These are phyloP conservation scores for Drosophila melanica DNA, from an alignment of 1,140 invertebrate genomes.

Conservation along the genomic window DNA sequence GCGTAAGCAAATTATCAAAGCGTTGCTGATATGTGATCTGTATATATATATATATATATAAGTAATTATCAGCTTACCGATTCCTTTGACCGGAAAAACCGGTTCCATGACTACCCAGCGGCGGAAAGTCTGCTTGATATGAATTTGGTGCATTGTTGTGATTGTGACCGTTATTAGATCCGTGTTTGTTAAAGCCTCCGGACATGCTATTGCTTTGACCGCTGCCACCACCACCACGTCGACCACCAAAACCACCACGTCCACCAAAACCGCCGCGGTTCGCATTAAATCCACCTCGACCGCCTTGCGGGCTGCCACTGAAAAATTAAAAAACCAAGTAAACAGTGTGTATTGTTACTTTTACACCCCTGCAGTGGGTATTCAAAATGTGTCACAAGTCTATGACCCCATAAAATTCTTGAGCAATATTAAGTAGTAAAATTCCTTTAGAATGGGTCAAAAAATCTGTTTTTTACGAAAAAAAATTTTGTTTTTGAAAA, in stretches of 20 bases:
- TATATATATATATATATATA: neutral
- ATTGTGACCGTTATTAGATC: slow-evolving; percentile 58
- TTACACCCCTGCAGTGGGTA: no score
- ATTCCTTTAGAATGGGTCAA: neutral
- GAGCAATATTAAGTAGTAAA: no score
- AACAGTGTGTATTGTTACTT: neutral
- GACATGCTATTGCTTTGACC: slow-evolving; percentile 69
- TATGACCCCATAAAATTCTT: no score
- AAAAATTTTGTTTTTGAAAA: no score
- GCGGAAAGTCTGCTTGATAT: slow-evolving; percentile 79
- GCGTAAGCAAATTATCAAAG: neutral
- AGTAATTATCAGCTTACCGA: slow-evolving; percentile 40
- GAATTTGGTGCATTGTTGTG: slow-evolving; percentile 83
- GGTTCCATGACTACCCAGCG: slow-evolving; percentile 52
- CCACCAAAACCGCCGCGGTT: slow-evolving; percentile 72
- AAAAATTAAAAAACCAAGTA: neutral
- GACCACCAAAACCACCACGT: slow-evolving; percentile 65
- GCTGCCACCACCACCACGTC: slow-evolving; percentile 63
- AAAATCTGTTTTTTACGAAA: neutral
- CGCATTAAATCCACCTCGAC: slow-evolving; percentile 78
- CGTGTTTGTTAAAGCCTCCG: slow-evolving; percentile 46
- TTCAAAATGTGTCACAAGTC: no score
- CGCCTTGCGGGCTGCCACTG: slow-evolving; percentile 59
- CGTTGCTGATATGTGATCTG: neutral
- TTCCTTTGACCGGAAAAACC: slow-evolving; percentile 51